A percentile compares a stretch with the other conserved stretches of the same genome.
Evolutionary conservation across 2,888 invertebrate species (phyloP).

Genomic region (Oxystoma pomonae): DNA sequence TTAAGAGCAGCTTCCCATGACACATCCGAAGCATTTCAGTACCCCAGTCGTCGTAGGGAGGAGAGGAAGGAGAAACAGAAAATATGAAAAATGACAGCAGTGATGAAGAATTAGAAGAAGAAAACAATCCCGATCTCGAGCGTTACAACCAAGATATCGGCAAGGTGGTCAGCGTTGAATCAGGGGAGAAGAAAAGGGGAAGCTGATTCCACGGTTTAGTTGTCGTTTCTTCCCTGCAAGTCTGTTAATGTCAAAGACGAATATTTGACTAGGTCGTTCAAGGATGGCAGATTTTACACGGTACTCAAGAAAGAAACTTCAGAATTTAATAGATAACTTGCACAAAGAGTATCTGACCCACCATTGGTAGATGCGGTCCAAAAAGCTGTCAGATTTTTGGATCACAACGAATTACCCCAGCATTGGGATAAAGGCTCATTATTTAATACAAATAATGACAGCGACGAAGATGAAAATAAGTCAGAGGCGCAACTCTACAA

Average conservation of each 20-base stretch:
- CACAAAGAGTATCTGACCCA: slow-evolving; percentile 66
- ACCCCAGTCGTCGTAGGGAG: slow-evolving; percentile 90
- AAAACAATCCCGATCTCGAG: slow-evolving; percentile 47
- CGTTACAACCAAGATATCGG: slow-evolving; percentile 60
- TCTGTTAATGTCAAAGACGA: slow-evolving; percentile 86
- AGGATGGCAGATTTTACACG: slow-evolving; percentile 94
- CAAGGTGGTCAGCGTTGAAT: slow-evolving; percentile 75
- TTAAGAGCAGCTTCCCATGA: slow-evolving; percentile 95
- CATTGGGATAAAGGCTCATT: slow-evolving; percentile 91
- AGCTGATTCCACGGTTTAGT: slow-evolving; percentile 94
- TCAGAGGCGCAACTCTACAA: slow-evolving; percentile 95
- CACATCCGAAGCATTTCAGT: slow-evolving; percentile 97
- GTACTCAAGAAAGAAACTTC: slow-evolving; percentile 90
- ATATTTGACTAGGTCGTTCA: slow-evolving; percentile 88
- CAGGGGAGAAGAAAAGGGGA: slow-evolving; percentile 68
- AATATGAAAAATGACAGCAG: slow-evolving; percentile 58
- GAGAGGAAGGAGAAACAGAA: slow-evolving; percentile 63
- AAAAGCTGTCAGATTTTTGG: slow-evolving; percentile 83
- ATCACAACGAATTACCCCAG: slow-evolving; percentile 82
- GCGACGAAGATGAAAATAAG: slow-evolving; percentile 63
- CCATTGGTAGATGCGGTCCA: slow-evolving; percentile 72
- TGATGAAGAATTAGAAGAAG: slow-evolving; percentile 60
- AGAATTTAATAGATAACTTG: slow-evolving; percentile 79
- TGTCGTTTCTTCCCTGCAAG: slow-evolving; percentile 85
- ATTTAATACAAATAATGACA: slow-evolving; percentile 59